Evolutionary conservation across 2,888 invertebrate species (phyloP).

Genomic region (Heliconius erato): DNA sequence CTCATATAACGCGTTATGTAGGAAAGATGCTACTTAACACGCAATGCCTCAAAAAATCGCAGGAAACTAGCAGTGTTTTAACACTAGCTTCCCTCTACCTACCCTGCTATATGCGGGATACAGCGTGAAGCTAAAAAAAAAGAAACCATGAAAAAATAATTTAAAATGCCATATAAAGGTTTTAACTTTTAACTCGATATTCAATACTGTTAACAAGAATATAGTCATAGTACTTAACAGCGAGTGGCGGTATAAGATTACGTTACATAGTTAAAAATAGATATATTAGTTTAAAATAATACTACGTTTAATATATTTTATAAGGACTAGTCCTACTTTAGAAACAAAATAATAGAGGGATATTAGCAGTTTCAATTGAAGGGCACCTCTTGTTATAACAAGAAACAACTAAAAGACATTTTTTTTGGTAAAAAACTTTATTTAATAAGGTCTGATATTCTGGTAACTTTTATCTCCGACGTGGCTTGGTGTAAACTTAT

Average conservation of each 20-base stretch:
- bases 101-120: too few relatives aligned
- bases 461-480: conserved; percentile 49
- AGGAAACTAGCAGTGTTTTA: too few relatives aligned
- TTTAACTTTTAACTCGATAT: too few relatives aligned
- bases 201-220: too few relatives aligned
- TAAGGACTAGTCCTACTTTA: neutral
- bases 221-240: neutral
- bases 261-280: neutral
- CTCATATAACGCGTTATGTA: too few relatives aligned
- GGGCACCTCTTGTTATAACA: neutral
- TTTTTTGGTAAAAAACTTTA: conserved; percentile 29
- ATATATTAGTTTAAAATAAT: neutral
- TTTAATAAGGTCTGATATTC: conserved; percentile 52
- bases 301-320: neutral
- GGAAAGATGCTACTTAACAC: too few relatives aligned
- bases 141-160: too few relatives aligned
- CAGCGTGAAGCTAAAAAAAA: too few relatives aligned
- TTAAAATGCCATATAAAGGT: too few relatives aligned
- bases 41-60: too few relatives aligned
- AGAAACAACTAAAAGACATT: neutral
- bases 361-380: neutral
- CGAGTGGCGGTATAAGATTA: neutral
- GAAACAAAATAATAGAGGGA: neutral
- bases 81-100: too few relatives aligned
- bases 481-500: conserved; percentile 64